These are phyloP conservation scores for Archocentrus centrarchus DNA, from an alignment of 2,113 vertebrate species.

Conservation along the genomic window DNA sequence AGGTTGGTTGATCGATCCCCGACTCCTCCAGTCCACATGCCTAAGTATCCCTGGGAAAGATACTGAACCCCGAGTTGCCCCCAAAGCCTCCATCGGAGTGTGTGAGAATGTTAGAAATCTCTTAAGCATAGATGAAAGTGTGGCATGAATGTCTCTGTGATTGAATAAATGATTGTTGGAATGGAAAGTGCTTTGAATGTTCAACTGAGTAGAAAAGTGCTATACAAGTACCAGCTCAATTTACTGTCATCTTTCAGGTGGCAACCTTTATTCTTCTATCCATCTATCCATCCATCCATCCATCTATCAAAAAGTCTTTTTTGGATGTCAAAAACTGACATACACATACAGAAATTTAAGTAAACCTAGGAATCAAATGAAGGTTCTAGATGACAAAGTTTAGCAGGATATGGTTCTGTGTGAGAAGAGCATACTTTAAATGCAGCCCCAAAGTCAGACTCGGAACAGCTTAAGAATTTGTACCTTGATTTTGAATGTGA, in stretches of 20 bases:
- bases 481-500: background rate
- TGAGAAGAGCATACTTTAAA: too few species aligned
- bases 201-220: background rate
- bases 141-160: background rate
- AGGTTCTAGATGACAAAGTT: too few species aligned
- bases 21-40: background rate
- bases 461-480: background rate
- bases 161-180: background rate
- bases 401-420: too few species aligned
- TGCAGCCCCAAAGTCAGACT: background rate
- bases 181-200: background rate
- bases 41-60: background rate
- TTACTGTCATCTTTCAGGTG: background rate
- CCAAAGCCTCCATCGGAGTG: background rate
- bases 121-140: background rate
- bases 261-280: background rate
- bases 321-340: background rate
- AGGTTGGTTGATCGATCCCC: background rate
- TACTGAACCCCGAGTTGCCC: background rate
- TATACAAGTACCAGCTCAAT: background rate
- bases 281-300: too few species aligned
- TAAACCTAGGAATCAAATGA: background rate
- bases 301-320: too few species aligned
- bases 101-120: background rate
- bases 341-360: background rate